A percentile compares a stretch with the other conserved stretches of the same genome.
These are phyloP conservation scores for Trinectes maculatus DNA, from an alignment of 2,113 vertebrate species.

Conservation along the genomic window DNA sequence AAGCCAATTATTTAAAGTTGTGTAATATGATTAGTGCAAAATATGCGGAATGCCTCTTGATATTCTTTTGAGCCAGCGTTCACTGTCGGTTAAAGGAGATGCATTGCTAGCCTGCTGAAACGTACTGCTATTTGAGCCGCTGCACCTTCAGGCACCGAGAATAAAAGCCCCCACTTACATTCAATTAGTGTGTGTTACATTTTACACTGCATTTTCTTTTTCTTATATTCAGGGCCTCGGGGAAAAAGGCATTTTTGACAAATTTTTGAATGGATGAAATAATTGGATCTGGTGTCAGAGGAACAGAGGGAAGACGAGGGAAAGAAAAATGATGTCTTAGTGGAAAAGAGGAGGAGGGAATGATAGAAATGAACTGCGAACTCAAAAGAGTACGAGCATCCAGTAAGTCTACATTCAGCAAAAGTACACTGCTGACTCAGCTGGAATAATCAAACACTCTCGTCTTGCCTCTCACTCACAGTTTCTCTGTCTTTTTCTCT, in stretches of 20 bases:
- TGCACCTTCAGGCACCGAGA: conserved; percentile 44
- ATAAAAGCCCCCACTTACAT: conserved; percentile 47
- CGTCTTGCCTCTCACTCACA: conserved; percentile 20
- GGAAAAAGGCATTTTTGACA: conserved; percentile 15
- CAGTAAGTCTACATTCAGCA: conserved; percentile 36
- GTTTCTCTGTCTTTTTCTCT: conserved; percentile 34
- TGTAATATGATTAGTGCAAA: conserved; percentile 41
- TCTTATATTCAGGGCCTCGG: conserved; percentile 14
- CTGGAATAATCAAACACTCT: conserved; percentile 48
- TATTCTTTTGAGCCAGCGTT: conserved; percentile 17
- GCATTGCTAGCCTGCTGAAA: conserved; percentile 28
- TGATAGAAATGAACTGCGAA: conserved; percentile 45
- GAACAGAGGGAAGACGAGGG: conserved; percentile 4
- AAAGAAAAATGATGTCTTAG: conserved; percentile 28
- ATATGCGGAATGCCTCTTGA: conserved; percentile 49
- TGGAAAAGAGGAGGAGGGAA: conserved; percentile 9
- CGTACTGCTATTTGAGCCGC: conserved; percentile 26
- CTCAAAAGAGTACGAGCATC: conserved; percentile 22
- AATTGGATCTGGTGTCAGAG: conserved; percentile 24
- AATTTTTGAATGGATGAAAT: conserved; percentile 16
- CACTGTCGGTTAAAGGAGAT: conserved; percentile 27
- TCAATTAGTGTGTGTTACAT: conserved; percentile 43
- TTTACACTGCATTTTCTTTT: conserved; percentile 39
- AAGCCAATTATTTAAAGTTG: conserved; percentile 34
- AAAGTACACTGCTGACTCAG: conserved; percentile 60